A percentile compares a stretch with the other conserved stretches of the same genome.
Conservation (phyloP, 35 echinoderm and acorn worm species). For the Patiria miniata region DNA sequence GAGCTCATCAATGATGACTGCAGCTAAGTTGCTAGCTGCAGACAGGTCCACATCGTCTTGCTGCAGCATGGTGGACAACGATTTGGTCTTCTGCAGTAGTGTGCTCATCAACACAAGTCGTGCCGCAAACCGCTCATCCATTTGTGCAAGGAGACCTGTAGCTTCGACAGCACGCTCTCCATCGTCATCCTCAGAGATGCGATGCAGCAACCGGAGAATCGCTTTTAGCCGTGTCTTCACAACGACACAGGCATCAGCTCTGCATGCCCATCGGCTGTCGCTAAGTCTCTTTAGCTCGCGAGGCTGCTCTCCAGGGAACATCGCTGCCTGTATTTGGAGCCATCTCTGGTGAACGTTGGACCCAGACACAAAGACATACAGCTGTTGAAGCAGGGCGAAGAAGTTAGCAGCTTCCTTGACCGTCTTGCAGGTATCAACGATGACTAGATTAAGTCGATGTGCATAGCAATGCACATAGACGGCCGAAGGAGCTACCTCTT, state of each 20-base stretch:
- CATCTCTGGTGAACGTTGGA: too few relatives aligned
- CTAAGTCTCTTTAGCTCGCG: constrained; percentile 48
- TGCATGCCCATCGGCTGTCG: constrained; percentile 66
- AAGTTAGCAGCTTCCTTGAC: constrained; percentile 44
- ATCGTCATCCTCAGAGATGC: constrained; percentile 25
- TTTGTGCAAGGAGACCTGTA: background rate
- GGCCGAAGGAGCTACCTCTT: constrained; percentile 30
- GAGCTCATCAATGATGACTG: background rate
- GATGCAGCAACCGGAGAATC: constrained; percentile 14
- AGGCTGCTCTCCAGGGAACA: constrained; percentile 9
- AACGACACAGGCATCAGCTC: constrained; percentile 16
- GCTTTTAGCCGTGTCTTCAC: constrained; percentile 22
- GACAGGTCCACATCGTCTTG: background rate
- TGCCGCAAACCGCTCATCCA: background rate
- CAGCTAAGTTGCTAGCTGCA: background rate
- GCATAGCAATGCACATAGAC: constrained; percentile 53
- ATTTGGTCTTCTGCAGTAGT: background rate
- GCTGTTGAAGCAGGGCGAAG: constrained; percentile 35
- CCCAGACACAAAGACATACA: constrained; percentile 55
- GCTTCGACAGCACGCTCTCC: background rate
- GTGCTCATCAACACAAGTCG: background rate
- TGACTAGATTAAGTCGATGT: too few relatives aligned
- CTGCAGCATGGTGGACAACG: background rate
- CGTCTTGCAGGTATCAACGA: constrained; percentile 33
- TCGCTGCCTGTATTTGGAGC: constrained; percentile 35